phyloP scores from a whole-genome alignment of 2,888 invertebrate genomes.

The Caenorhabditis sp. region DNA sequence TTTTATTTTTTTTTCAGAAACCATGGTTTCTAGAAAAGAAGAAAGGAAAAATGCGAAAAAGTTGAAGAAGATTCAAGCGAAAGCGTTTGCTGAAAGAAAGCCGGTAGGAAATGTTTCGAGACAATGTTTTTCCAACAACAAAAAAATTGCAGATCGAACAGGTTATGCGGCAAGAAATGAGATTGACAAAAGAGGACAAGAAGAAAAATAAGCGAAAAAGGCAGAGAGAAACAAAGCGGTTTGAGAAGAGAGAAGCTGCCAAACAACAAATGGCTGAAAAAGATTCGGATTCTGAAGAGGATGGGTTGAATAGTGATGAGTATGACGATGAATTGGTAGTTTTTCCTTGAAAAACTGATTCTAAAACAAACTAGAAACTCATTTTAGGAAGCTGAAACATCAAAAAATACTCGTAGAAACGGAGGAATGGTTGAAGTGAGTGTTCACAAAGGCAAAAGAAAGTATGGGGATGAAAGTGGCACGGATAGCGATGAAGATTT shows the following conservation, averaged over 20 bases:
- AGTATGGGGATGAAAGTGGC: constrained; percentile 32
- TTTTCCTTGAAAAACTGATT: too few species aligned
- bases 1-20: background rate
- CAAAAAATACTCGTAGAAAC: constrained; percentile 3
- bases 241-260: constrained; percentile 7
- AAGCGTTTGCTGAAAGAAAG: constrained; percentile 38
- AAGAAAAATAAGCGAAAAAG: constrained; percentile 38
- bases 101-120: too few species aligned
- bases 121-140: too few species aligned
- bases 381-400: background rate
- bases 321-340: background rate
- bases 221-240: constrained; percentile 26
- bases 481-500: constrained; percentile 39
- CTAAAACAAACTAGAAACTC: too few species aligned
- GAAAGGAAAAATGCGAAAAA: constrained; percentile 48
- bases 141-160: constrained; percentile 50
- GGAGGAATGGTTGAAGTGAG: constrained; percentile 25
- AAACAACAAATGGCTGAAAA: constrained; percentile 5
- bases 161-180: constrained; percentile 42
- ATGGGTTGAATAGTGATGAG: constrained; percentile 3
- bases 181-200: constrained; percentile 37
- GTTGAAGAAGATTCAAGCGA: constrained; percentile 50
- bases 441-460: constrained; percentile 33
- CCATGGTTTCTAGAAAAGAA: constrained; percentile 39
- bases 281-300: constrained; percentile 15